Conservation (phyloP, 2,888 invertebrate genomes). For the Lissonota sp. region DNA sequence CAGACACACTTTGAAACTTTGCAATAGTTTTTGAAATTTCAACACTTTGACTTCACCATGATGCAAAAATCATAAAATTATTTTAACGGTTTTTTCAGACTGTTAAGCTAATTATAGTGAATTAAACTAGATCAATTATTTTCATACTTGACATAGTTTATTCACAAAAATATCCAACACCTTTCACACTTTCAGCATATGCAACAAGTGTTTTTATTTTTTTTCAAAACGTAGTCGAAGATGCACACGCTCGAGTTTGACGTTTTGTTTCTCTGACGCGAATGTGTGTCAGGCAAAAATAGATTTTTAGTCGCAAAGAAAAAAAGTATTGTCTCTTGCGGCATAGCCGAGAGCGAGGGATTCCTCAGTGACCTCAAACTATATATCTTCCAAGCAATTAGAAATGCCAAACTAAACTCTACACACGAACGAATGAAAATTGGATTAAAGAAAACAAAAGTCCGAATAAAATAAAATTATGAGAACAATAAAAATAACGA, state of each 20-base stretch:
- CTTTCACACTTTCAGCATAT: too few species aligned
- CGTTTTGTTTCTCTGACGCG: constrained; percentile 56
- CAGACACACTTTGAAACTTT: too few species aligned
- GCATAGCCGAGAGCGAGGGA: background rate
- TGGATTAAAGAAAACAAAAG: too few species aligned
- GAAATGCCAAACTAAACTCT: background rate
- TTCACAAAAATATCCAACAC: too few species aligned
- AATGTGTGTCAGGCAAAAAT: constrained; percentile 63
- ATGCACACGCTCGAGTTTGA: constrained; percentile 38
- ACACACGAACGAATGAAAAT: background rate
- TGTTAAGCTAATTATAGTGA: too few species aligned
- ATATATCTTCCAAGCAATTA: background rate
- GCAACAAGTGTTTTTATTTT: constrained; percentile 5
- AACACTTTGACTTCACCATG: too few species aligned
- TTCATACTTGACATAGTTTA: too few species aligned
- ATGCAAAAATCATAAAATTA: too few species aligned
- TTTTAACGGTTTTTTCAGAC: too few species aligned
- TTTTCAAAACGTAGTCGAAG: constrained; percentile 56
- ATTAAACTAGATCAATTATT: too few species aligned
- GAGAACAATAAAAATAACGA: background rate
- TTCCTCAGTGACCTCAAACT: constrained; percentile 3
- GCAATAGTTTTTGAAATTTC: too few species aligned
- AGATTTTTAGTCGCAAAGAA: constrained; percentile 50
- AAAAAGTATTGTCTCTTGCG: background rate
- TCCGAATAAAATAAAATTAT: background rate